These are phyloP conservation scores for Peromyscus melanophrys DNA, from an alignment of 2,797 vertebrate genomes.

Conservation along the genomic window DNA sequence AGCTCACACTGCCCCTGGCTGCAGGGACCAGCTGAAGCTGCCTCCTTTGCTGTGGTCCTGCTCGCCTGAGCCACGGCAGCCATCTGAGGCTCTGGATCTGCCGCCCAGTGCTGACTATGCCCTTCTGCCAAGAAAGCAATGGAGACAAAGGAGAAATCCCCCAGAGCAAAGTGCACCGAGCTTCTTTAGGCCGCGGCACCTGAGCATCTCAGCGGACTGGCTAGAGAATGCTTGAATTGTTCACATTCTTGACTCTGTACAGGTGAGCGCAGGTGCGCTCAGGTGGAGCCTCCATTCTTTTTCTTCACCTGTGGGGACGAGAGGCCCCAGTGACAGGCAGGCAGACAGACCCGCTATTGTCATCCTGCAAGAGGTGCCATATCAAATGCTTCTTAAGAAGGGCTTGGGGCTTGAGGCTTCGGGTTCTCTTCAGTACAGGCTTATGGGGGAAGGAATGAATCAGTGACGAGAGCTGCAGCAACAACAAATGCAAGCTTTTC, in stretches of 20 bases:
- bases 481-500: not conserved
- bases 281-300: slow-evolving; percentile 59
- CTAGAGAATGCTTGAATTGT: slow-evolving; percentile 86
- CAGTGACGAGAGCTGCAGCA: not conserved
- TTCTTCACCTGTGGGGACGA: slow-evolving; percentile 76
- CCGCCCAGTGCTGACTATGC: not conserved
- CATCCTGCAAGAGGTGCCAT: not conserved
- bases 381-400: slow-evolving; percentile 81
- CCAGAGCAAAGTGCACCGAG: slow-evolving; percentile 29
- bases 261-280: slow-evolving; percentile 86
- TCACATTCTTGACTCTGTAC: slow-evolving; percentile 88
- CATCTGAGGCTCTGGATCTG: slow-evolving; percentile 29
- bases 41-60: not conserved
- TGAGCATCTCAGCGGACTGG: slow-evolving; percentile 69
- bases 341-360: slow-evolving; percentile 88
- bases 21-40: not conserved
- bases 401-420: slow-evolving; percentile 68
- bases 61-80: not conserved
- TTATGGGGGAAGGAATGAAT: not conserved
- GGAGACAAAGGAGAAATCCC: not conserved
- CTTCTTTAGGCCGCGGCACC: slow-evolving; percentile 48
- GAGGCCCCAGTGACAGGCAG: slow-evolving; percentile 66
- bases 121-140: not conserved
- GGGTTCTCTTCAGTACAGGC: slow-evolving; percentile 57
- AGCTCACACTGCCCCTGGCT: not conserved